phyloP scores from a whole-genome alignment of 2,888 invertebrate genomes.

The Notodonta dromedarius region DNA sequence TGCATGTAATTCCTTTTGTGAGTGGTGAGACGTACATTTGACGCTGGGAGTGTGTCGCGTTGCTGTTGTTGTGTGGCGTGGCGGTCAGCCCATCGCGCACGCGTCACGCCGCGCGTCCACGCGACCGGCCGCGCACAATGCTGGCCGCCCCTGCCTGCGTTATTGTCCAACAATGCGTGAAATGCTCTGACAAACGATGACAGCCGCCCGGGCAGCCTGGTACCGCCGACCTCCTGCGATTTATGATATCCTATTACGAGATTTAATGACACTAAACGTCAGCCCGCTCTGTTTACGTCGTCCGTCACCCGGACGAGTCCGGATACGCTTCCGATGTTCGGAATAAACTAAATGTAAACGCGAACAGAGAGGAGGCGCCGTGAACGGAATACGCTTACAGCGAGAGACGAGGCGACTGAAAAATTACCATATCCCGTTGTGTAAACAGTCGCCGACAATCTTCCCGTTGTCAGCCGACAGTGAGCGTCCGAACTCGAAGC shows the following conservation, averaged over 20 bases:
- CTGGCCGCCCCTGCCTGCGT: constrained; percentile 69
- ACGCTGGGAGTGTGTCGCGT: constrained; percentile 30
- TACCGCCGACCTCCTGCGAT: constrained; percentile 78
- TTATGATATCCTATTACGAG: constrained; percentile 84
- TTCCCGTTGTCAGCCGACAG: constrained; percentile 78
- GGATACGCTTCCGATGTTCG: constrained; percentile 56
- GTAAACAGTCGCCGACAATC: constrained; percentile 79
- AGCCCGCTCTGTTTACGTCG: constrained; percentile 65
- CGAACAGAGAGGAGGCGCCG: constrained; percentile 54
- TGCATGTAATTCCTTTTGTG: constrained; percentile 2
- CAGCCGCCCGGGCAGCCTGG: constrained; percentile 75
- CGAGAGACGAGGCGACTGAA: constrained; percentile 60
- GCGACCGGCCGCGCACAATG: constrained; percentile 63
- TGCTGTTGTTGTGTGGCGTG: constrained; percentile 23
- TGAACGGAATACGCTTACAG: constrained; percentile 65
- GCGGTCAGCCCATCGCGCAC: constrained; percentile 43
- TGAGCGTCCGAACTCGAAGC: constrained; percentile 74
- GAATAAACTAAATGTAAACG: constrained; percentile 49
- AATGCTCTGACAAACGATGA: constrained; percentile 85
- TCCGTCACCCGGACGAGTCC: constrained; percentile 56
- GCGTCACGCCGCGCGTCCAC: constrained; percentile 62
- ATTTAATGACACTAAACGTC: constrained; percentile 82
- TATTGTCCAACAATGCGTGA: constrained; percentile 84
- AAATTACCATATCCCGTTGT: constrained; percentile 77
- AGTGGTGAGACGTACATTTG: constrained; percentile 29